phyloP scores from a whole-genome alignment of 2,113 vertebrate species.

The Coptodon rendalli region DNA sequence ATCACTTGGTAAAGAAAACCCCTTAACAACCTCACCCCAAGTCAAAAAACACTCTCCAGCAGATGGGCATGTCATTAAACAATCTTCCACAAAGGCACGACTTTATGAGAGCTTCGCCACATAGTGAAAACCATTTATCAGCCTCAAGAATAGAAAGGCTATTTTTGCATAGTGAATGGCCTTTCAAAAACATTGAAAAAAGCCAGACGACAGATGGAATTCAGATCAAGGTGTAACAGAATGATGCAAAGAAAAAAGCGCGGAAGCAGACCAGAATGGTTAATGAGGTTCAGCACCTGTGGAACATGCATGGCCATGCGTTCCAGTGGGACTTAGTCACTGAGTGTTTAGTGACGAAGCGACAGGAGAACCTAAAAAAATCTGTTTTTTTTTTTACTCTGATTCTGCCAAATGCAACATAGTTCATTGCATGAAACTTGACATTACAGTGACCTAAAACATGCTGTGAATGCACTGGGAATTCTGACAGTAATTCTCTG shows the following conservation, averaged over 20 bases:
- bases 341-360: background rate
- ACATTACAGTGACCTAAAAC: background rate
- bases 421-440: background rate
- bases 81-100: background rate
- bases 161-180: background rate
- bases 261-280: no score
- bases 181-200: background rate
- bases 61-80: background rate
- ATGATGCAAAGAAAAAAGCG: background rate
- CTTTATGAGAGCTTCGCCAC: background rate
- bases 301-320: background rate
- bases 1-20: background rate
- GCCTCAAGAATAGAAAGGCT: background rate
- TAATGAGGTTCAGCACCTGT: background rate
- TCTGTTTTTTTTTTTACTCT: fast-evolving
- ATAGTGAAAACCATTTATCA: background rate
- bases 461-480: background rate
- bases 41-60: background rate
- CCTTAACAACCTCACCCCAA: background rate
- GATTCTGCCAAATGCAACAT: background rate
- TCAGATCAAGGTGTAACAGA: background rate
- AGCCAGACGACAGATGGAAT: background rate
- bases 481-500: background rate
- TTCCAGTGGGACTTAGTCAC: background rate
- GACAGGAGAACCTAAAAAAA: background rate